Evolutionary conservation across 2,888 invertebrate species (phyloP).

Genomic region (Argyresthia albistria): DNA sequence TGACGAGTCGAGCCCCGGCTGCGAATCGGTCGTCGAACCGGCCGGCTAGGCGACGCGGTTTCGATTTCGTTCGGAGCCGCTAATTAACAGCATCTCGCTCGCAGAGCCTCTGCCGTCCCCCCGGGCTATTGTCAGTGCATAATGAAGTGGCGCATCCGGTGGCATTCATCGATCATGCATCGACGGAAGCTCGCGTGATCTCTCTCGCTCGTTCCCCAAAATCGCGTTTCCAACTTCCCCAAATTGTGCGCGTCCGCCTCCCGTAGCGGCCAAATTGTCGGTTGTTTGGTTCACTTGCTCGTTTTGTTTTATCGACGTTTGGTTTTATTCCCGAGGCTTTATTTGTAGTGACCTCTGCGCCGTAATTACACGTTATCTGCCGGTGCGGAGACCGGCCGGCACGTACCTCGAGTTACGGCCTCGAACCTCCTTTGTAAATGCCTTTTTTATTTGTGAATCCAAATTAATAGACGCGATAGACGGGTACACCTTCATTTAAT

Average conservation of each 20-base stretch:
- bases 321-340: slow-evolving; percentile 43
- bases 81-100: background rate
- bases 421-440: slow-evolving; percentile 48
- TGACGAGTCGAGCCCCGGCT: slow-evolving; percentile 24
- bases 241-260: slow-evolving; percentile 51
- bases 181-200: slow-evolving; percentile 47
- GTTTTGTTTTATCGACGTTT: slow-evolving; percentile 50
- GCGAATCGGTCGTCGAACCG: slow-evolving; percentile 33
- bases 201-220: slow-evolving; percentile 40
- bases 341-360: slow-evolving; percentile 65
- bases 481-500: slow-evolving; percentile 67
- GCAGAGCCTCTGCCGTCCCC: background rate
- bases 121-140: slow-evolving; percentile 29
- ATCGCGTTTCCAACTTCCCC: slow-evolving; percentile 41
- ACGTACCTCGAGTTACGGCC: slow-evolving; percentile 44
- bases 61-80: slow-evolving; percentile 36
- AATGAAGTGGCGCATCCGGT: slow-evolving; percentile 43
- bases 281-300: slow-evolving; percentile 66
- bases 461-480: slow-evolving; percentile 56
- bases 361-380: slow-evolving; percentile 56
- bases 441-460: slow-evolving; percentile 67
- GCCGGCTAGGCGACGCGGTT: slow-evolving; percentile 22
- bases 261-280: slow-evolving; percentile 55
- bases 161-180: slow-evolving; percentile 33
- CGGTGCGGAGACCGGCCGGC: slow-evolving; percentile 25